These are phyloP conservation scores for Clostera curtula DNA, from an alignment of 2,888 invertebrate species.

Conservation along the genomic window DNA sequence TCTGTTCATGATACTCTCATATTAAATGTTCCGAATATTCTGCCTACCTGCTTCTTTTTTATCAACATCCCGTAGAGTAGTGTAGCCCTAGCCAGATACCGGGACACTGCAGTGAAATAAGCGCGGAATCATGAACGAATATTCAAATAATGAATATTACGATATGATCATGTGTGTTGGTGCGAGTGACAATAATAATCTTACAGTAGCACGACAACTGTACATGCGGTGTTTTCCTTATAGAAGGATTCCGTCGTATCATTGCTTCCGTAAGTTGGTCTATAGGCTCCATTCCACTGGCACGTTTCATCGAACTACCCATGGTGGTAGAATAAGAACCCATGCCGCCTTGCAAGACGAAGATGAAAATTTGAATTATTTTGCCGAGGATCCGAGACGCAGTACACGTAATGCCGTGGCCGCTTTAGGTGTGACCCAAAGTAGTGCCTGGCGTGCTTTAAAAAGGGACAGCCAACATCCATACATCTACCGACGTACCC, in stretches of 20 bases:
- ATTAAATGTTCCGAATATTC: too few relatives aligned
- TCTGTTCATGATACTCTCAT: too few relatives aligned
- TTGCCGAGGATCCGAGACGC: neutral
- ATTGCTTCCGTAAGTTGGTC: neutral
- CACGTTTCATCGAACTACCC: neutral
- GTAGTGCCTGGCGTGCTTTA: slow-evolving; percentile 1
- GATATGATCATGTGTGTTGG: slow-evolving; percentile 1
- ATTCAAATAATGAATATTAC: neutral
- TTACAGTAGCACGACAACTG: neutral
- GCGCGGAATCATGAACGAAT: neutral
- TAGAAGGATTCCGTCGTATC: neutral
- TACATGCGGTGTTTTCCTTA: neutral
- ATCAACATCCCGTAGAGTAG: too few relatives aligned
- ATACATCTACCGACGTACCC: slow-evolving; percentile 1
- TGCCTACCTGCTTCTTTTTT: too few relatives aligned
- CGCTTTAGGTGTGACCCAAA: neutral
- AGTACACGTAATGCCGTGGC: slow-evolving; percentile 1
- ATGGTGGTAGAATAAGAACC: neutral
- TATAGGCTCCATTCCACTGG: neutral
- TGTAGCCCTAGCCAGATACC: too few relatives aligned
- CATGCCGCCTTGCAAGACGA: neutral
- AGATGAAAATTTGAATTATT: neutral
- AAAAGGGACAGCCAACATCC: slow-evolving; percentile 3
- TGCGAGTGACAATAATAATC: neutral
- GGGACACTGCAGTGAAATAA: neutral